Base-by-base conservation (phyloP, 2,888 invertebrate species). In the Thera britannica region DNA sequence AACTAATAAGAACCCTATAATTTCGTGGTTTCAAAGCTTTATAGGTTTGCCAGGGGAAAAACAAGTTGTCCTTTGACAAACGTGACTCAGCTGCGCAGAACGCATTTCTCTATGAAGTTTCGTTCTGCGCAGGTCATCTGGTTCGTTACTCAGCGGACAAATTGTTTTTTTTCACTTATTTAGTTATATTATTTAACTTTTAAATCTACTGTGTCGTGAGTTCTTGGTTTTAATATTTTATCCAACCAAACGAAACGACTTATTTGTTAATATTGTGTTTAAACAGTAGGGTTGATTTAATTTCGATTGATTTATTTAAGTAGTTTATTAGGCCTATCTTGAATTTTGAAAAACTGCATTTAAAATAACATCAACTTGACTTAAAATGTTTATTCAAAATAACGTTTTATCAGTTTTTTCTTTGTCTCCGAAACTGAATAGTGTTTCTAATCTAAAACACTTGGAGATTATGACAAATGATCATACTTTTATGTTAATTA, bases 401-500 rank as follows among this genome's bases (percentile, higher is more conserved):
- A 49, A 62, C 58, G 51, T 62, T 61, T 65, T 63, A 36, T 64
- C 51, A 55, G 36, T 63, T 35, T 56, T 48, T 58, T 59, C 49
- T 58, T 59, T 54, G 55, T 62, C 62, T 70, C 44, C 62, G 54
- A 36, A 46, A 64, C 52, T 35, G 36, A 44, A 44, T 55, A 34
- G 23, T 34, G 12, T 44, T n/a, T 57, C 57, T 65, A 2, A 52
- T 59, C 46, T 38, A 67, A 65, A 55, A 38, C 12, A 44, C 54
- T 36, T 62, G 61, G 58, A 67, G 56, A 49, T 64, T 59, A 71
- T 52, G 65, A 62, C 38, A 48, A 23, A 65, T 70, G 72, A 70
- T 71, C 65, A 74, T 65, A 65, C 12, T 62, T 54, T 67, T 71
- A 63, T 59, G 58, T 71, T 71, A 67, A 34, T 67, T 74, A 74